Base-by-base conservation (phyloP, 2,888 invertebrate genomes). In the Strigamia crassipes region DNA sequence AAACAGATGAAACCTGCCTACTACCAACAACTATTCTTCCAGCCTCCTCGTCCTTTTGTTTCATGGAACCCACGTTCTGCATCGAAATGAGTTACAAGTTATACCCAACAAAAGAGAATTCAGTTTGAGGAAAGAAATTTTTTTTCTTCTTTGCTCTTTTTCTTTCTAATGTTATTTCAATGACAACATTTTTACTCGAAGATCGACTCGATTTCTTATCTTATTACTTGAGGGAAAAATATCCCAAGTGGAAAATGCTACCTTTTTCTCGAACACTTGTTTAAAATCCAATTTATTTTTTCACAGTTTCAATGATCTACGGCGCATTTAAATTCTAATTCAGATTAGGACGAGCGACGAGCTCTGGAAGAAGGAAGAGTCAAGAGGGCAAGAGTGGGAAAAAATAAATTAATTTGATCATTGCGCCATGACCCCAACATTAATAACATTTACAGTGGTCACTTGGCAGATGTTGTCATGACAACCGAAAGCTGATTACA, bases 1-100 rank as follows among this genome's bases (percentile, higher is more conserved):
- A 73, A 73, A 73, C 73, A 73, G 73, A 27, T 73, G 73, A 73
- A 73, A 73, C 73, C 73, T 73, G 73, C 73, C 73, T 38, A 6
- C 10, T 10, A 73, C 73, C 27, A 27, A 73, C 73, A 31, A 73
- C 73, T 73, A 27, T 73, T 31, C 31, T 56, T 18, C 73, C 12
- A 31, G 2, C 27, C 31, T n/a, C 66, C 31, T 27, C 73, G 27
- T 31, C 73, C 31, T 73, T 73, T 73, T 56, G 56, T 56, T 31
- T 73, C 73, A 73, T 73, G 73, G 73, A 73, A 73, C 73, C 73
- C 73, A 73, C 73, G 73, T 73, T 73, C 73, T 73, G 73, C 73
- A 73, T 73, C 73, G 73, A 73, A 73, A 73, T 73, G 73, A 73
- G 73, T 31, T 31, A 73, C 73, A 73, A 73, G 73, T 73, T 56